These are phyloP conservation scores for Halyomorpha halys DNA, from an alignment of 1,140 invertebrate genomes.

Conservation along the genomic window DNA sequence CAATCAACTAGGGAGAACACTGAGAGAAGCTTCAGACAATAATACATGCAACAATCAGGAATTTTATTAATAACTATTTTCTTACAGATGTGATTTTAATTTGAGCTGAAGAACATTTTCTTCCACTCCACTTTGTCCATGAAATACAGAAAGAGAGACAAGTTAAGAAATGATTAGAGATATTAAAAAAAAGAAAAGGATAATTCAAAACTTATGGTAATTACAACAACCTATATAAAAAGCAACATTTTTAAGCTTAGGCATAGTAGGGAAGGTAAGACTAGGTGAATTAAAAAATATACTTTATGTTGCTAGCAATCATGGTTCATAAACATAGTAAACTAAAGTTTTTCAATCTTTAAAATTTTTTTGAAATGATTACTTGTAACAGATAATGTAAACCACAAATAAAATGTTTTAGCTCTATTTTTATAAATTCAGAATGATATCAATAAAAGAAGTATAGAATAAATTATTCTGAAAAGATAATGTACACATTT, in stretches of 20 bases:
- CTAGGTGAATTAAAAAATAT: no score
- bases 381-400: no score
- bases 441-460: no score
- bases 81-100: conserved; percentile 58
- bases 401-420: no score
- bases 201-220: neutral
- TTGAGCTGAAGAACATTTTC: conserved; percentile 58
- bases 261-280: no score
- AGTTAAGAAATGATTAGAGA: conserved; percentile 7
- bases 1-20: neutral
- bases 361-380: no score
- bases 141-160: conserved; percentile 44
- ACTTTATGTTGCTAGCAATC: no score
- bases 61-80: conserved; percentile 33
- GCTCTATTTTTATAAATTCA: no score
- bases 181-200: conserved; percentile 16
- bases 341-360: no score
- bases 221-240: neutral
- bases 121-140: conserved; percentile 56
- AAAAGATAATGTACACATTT: no score
- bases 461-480: no score
- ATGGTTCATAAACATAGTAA: no score
- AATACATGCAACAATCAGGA: conserved; percentile 25
- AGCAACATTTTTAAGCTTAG: neutral
- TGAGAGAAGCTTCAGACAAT: conserved; percentile 26